Conservation (phyloP, 2,797 vertebrate genomes). For the Ispidina lecontei region DNA sequence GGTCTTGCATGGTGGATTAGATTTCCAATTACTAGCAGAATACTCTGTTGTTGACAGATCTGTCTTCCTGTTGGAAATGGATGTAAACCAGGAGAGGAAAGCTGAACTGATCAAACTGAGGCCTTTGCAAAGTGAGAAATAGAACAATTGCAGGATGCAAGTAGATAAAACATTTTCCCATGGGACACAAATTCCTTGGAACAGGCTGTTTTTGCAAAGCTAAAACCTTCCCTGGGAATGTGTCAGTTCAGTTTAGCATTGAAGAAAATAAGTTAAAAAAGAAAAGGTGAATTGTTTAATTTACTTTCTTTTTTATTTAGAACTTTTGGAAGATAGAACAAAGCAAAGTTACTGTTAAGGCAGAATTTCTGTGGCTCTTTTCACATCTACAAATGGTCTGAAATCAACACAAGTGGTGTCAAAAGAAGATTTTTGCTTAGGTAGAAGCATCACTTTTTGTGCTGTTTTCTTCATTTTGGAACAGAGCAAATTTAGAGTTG, state of each 20-base stretch:
- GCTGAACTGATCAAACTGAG: not conserved
- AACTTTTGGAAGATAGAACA: not conserved
- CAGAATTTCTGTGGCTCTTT: not conserved
- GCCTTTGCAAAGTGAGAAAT: not conserved
- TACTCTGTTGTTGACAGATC: not conserved
- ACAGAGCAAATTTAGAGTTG: not conserved
- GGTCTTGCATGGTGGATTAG: not conserved
- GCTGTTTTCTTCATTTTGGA: not conserved
- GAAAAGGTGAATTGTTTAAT: not conserved
- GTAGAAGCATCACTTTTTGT: not conserved
- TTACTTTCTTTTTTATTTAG: not conserved
- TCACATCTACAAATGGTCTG: not conserved
- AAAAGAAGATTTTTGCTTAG: not conserved
- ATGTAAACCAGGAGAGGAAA: slow-evolving; percentile 17
- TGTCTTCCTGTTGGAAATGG: not conserved
- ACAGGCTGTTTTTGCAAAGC: not conserved
- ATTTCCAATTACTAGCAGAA: not conserved
- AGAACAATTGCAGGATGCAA: slow-evolving; percentile 44
- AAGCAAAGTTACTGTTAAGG: not conserved
- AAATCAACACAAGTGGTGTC: not conserved
- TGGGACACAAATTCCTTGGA: not conserved
- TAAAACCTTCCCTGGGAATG: not conserved
- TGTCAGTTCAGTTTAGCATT: not conserved
- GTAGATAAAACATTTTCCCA: not conserved
- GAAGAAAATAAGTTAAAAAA: not conserved